Evolutionary conservation across 2,797 vertebrate genomes (phyloP).

Genomic region (Silurus lanzhouensis): DNA sequence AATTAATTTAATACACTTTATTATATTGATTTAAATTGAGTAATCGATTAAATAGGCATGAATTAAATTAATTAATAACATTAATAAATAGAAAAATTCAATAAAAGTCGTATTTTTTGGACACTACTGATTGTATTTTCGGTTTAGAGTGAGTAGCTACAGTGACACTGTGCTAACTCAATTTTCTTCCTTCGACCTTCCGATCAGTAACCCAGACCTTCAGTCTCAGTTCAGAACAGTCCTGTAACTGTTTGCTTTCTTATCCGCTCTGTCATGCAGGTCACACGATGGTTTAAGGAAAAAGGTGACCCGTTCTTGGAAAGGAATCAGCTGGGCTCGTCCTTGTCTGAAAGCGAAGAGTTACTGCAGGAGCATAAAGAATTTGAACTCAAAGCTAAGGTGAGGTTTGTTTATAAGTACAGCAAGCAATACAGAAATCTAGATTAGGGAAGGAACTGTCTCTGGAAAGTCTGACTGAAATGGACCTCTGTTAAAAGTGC

Average conservation of each 20-base stretch:
- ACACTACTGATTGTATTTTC: too few relatives aligned
- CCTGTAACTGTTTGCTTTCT: not conserved
- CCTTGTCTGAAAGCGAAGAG: slow-evolving; percentile 78
- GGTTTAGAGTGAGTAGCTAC: too few relatives aligned
- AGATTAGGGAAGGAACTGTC: not conserved
- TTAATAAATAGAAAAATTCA: too few relatives aligned
- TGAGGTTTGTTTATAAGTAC: slow-evolving; percentile 60
- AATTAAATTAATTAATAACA: too few relatives aligned
- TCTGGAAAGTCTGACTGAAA: not conserved
- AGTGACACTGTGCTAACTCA: too few relatives aligned
- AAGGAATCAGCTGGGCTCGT: slow-evolving; percentile 75
- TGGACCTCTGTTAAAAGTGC: too few relatives aligned
- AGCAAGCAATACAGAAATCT: not conserved
- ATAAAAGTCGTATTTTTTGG: too few relatives aligned
- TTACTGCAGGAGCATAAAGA: slow-evolving; percentile 75
- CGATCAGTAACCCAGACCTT: too few relatives aligned
- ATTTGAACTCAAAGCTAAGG: slow-evolving; percentile 76
- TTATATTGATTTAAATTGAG: too few relatives aligned
- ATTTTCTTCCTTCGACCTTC: too few relatives aligned
- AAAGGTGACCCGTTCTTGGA: slow-evolving; percentile 71
- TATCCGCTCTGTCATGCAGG: slow-evolving; percentile 61
- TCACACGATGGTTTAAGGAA: slow-evolving; percentile 78
- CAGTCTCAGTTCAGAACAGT: not conserved
- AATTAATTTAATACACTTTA: too few relatives aligned
- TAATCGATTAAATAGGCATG: too few relatives aligned